phyloP scores from a whole-genome alignment of 2,113 vertebrate genomes.

The Cyprinodon brontotheroides region DNA sequence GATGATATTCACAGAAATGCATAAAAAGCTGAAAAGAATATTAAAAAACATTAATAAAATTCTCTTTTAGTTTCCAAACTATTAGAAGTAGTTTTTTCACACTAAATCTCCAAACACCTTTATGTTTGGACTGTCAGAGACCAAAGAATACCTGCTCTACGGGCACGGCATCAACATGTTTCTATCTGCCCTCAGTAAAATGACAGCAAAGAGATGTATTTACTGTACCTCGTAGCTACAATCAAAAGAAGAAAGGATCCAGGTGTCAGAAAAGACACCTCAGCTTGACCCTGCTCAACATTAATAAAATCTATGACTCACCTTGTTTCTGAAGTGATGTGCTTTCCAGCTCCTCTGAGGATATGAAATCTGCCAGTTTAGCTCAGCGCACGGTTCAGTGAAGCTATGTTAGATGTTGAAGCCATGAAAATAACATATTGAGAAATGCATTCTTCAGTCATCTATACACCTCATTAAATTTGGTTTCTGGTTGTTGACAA shows the following conservation, averaged over 20 bases:
- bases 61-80: neutral
- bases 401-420: slow-evolving; percentile 8
- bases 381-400: neutral
- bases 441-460: neutral
- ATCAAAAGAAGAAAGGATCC: slow-evolving; percentile 7
- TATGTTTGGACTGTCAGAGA: slow-evolving; percentile 22
- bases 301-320: slow-evolving; percentile 32
- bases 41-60: too few species aligned
- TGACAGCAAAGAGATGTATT: slow-evolving; percentile 33
- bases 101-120: neutral
- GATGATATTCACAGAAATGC: too few species aligned
- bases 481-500: neutral
- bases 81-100: neutral
- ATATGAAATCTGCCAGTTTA: slow-evolving; percentile 50
- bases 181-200: slow-evolving; percentile 36
- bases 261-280: neutral
- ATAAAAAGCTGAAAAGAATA: too few species aligned
- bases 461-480: neutral
- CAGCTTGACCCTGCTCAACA: neutral
- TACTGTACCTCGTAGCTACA: slow-evolving; percentile 36
- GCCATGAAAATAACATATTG: neutral
- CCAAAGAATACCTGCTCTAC: slow-evolving; percentile 35
- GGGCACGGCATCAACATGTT: slow-evolving; percentile 49
- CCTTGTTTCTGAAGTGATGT: slow-evolving; percentile 36
- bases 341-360: neutral